These are phyloP conservation scores for Crocidura indochinensis DNA, from an alignment of 2,797 vertebrate species.

Conservation along the genomic window DNA sequence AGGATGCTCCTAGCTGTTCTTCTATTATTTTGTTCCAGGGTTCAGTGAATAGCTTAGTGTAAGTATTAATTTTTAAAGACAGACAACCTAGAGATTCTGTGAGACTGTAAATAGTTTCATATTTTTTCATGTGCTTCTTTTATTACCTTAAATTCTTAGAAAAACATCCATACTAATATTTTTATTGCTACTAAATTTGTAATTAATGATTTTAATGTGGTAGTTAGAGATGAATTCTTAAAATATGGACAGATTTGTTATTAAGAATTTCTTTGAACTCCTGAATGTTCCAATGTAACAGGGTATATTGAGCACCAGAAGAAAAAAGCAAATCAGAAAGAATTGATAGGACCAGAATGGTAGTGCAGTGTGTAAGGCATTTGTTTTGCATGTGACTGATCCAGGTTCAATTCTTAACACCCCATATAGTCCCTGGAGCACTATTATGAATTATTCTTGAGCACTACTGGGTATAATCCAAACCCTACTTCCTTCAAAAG, in stretches of 20 bases:
- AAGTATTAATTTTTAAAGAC: constrained; percentile 46
- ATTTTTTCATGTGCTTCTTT: neutral
- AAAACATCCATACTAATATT: neutral
- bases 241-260: neutral
- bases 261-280: constrained; percentile 38
- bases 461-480: no score
- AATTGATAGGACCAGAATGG: neutral
- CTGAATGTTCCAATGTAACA: constrained; percentile 28
- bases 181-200: constrained; percentile 31
- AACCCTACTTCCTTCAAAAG: no score
- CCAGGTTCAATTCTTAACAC: no score
- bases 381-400: no score
- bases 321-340: constrained; percentile 24
- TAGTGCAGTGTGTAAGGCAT: no score
- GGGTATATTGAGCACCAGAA: constrained; percentile 7
- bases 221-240: constrained; percentile 24
- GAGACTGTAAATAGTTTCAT: neutral
- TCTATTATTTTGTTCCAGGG: constrained; percentile 56
- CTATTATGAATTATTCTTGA: no score
- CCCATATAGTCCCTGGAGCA: no score
- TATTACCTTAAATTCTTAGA: constrained; percentile 3
- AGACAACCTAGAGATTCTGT: constrained; percentile 18
- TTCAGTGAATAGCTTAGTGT: constrained; percentile 40
- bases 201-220: constrained; percentile 28
- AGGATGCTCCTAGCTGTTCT: constrained; percentile 54